Conservation (phyloP, 2,888 invertebrate genomes). For the Orthonychiurus folsomi region DNA sequence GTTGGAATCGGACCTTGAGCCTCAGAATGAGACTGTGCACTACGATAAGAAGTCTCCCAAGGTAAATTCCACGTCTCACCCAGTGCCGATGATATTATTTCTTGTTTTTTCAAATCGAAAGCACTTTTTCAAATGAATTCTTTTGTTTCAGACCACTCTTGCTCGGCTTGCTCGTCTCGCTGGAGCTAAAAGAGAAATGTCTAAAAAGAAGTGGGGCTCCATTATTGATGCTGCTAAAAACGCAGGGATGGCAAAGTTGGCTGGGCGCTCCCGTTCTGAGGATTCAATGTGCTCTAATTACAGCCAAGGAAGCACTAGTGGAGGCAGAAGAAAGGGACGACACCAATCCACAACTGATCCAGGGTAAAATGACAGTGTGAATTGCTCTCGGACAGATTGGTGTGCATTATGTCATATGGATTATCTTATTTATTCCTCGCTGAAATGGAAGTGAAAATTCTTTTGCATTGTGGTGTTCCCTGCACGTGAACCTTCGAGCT, state of each 20-base stretch:
- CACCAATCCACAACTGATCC: slow-evolving; percentile 30
- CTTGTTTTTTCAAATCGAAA: not conserved
- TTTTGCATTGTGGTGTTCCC: too few species aligned
- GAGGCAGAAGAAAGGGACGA: slow-evolving; percentile 25
- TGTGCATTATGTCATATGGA: too few species aligned
- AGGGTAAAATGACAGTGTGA: slow-evolving; percentile 20
- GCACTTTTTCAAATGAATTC: not conserved
- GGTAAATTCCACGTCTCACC: too few species aligned
- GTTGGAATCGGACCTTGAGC: slow-evolving; percentile 40
- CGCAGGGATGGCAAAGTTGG: slow-evolving; percentile 67
- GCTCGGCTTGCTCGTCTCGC: slow-evolving; percentile 43
- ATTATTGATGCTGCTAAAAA: slow-evolving; percentile 73
- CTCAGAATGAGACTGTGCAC: slow-evolving; percentile 38
- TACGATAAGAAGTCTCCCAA: slow-evolving; percentile 41
- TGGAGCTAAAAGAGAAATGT: slow-evolving; percentile 41
- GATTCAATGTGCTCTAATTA: slow-evolving; percentile 63
- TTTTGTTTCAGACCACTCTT: slow-evolving; percentile 34
- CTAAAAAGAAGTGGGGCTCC: slow-evolving; percentile 50
- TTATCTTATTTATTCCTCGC: too few species aligned
- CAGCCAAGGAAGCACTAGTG: slow-evolving; percentile 38
- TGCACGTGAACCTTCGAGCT: too few species aligned
- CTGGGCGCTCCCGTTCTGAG: slow-evolving; percentile 68
- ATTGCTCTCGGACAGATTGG: too few species aligned
- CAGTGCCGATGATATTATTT: not conserved
- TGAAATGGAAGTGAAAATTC: too few species aligned